phyloP scores from a whole-genome alignment of 1,140 invertebrate genomes.

The Dufourea novaeangliae region DNA sequence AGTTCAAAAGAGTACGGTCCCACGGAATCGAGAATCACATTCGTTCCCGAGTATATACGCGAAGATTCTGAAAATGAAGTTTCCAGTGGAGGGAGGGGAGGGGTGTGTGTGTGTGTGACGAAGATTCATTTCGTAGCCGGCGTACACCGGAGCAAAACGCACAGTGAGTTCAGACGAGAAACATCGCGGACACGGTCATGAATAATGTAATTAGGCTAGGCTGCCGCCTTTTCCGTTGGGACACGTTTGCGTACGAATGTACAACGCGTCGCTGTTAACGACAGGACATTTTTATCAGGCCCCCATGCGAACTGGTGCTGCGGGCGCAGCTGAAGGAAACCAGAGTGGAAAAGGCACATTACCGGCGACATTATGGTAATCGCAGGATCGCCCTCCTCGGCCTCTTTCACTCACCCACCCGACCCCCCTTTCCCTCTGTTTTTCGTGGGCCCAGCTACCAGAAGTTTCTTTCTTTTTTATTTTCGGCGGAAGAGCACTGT shows the following conservation, averaged over 20 bases:
- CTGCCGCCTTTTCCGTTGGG: constrained; percentile 59
- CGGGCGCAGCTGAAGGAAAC: constrained; percentile 79
- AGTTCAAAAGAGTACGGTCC: too few relatives aligned
- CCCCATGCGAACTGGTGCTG: constrained; percentile 68
- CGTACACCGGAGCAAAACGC: not conserved
- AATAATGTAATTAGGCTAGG: constrained; percentile 72
- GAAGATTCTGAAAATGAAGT: too few relatives aligned
- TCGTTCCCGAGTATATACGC: too few relatives aligned
- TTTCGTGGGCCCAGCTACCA: constrained; percentile 28
- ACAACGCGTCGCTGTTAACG: constrained; percentile 59
- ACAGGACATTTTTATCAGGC: constrained; percentile 74
- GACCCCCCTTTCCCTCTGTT: not conserved
- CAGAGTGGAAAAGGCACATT: constrained; percentile 68
- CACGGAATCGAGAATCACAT: too few relatives aligned
- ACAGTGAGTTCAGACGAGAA: constrained; percentile 6
- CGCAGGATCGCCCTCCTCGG: constrained; percentile 30
- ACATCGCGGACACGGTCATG: constrained; percentile 58
- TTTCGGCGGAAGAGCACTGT: constrained; percentile 8
- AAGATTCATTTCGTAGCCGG: constrained; percentile 1
- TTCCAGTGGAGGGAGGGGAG: too few relatives aligned
- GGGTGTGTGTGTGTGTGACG: too few relatives aligned
- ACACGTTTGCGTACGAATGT: constrained; percentile 53
- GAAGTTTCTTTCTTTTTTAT: constrained; percentile 1
- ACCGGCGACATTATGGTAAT: constrained; percentile 56
- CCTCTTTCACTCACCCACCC: not conserved